phyloP scores from a whole-genome alignment of 2,888 invertebrate species.

The Pseudococcus viburni region DNA sequence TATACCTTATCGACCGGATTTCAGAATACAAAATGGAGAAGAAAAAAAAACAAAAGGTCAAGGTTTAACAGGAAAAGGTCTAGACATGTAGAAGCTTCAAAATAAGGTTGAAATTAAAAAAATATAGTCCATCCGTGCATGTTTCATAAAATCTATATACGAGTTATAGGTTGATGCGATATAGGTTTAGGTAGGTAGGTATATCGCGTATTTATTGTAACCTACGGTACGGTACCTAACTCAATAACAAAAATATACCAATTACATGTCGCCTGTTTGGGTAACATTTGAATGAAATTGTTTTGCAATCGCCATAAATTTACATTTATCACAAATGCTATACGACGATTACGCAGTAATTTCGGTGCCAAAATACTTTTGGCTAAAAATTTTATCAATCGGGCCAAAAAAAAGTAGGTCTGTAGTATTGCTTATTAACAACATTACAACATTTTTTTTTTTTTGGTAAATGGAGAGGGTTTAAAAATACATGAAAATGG shows the following conservation, averaged over 20 bases:
- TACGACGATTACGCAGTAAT: constrained; percentile 36
- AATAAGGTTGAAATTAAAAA: constrained; percentile 44
- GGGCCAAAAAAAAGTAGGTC: constrained; percentile 48
- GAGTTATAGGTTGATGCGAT: not conserved
- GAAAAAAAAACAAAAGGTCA: constrained; percentile 50
- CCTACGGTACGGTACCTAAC: not conserved
- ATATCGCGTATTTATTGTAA: constrained; percentile 5
- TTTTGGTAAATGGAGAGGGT: constrained; percentile 23
- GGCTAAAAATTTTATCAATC: constrained; percentile 54
- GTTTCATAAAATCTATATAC: constrained; percentile 1
- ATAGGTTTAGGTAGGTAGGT: not conserved
- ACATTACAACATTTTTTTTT: constrained; percentile 28
- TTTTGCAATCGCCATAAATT: constrained; percentile 24
- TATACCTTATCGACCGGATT: constrained; percentile 55
- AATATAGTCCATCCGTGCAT: constrained; percentile 3
- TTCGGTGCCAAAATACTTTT: constrained; percentile 53
- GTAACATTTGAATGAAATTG: constrained; percentile 54
- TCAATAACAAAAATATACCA: constrained; percentile 29
- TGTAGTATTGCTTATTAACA: constrained; percentile 40
- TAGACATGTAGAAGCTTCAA: constrained; percentile 54
- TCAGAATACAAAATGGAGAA: constrained; percentile 24
- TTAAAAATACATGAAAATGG: constrained; percentile 45
- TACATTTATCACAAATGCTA: constrained; percentile 37
- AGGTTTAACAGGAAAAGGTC: constrained; percentile 51
- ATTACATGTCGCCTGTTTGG: constrained; percentile 43